phyloP scores from a whole-genome alignment of 2,888 invertebrate species.

The Bunonema sp. region DNA sequence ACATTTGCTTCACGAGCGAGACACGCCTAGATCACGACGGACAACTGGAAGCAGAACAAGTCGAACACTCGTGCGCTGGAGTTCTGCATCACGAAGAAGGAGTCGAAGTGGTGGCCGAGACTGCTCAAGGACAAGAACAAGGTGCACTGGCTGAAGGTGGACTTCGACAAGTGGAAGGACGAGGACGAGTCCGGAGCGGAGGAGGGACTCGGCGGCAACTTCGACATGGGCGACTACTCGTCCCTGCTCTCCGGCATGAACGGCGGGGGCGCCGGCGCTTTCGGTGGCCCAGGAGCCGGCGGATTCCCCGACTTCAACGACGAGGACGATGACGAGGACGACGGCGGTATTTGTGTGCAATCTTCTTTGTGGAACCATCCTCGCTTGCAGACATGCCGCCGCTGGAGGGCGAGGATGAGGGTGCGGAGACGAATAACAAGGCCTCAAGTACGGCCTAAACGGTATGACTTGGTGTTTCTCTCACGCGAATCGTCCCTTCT shows the following conservation, averaged over 20 bases:
- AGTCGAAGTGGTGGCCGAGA: slow-evolving; percentile 47
- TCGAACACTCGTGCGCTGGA: slow-evolving; percentile 15
- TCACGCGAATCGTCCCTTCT: no score
- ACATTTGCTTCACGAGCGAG: not conserved
- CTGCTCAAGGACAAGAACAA: slow-evolving; percentile 49
- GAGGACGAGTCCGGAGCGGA: slow-evolving; percentile 74
- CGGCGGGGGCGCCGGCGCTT: slow-evolving; percentile 9
- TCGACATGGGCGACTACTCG: slow-evolving; percentile 19
- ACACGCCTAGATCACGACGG: not conserved
- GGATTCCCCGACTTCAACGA: slow-evolving; percentile 8
- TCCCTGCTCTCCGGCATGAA: no score
- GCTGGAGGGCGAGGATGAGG: slow-evolving; percentile 4
- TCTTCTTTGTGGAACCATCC: no score
- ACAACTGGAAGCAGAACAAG: slow-evolving; percentile 7
- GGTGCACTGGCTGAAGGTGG: slow-evolving; percentile 56
- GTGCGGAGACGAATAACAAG: not conserved
- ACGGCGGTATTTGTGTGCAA: no score
- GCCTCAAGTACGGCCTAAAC: no score
- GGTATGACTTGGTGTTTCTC: no score
- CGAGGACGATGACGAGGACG: slow-evolving; percentile 12
- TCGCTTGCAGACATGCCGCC: slow-evolving; percentile 5
- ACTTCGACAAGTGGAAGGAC: slow-evolving; percentile 93
- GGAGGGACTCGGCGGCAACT: no score
- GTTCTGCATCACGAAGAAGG: slow-evolving; percentile 42
- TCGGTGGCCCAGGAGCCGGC: slow-evolving; percentile 3